Evolutionary conservation across 92 coral and sea anemone genomes (phyloP), one percentile per base, ranked within the genome.

Genomic region (Epizoanthus illoricatus): DNA sequence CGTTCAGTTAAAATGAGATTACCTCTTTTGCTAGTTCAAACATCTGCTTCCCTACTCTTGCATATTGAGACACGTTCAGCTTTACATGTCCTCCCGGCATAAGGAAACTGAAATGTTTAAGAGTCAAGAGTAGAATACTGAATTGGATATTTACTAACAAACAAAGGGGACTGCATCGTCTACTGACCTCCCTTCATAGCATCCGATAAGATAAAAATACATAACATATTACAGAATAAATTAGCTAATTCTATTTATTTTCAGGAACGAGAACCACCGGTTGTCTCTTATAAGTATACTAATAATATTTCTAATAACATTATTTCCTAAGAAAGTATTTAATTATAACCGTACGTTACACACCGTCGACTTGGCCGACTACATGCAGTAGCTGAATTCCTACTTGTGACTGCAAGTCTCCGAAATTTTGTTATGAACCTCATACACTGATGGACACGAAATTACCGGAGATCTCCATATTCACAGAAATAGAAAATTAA

Each of bases 11-110:
- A 45, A 52, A 52, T 10, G 15, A 5, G 0, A 52, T 42, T 70
- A 70, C 74, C 74, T 70, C 57, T 70, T 41, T 70, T 12, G 57
- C 74, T 43, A 70, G 28, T 23, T 75, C 80, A 28, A 56, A 75
- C 20, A 75, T 15, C 21, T 75, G 65, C 23, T 75, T 33, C 54
- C 68, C 80, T 24, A 61, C 54, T 24, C 45, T 52, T 56, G 80
- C 54, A 23, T 52, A 75, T 1, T 23, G 19, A 58, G 74, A 70
- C 24, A 21, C 74, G 23, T 70, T 70, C 33, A 70, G 40, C 33
- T 70, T 70, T 41, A 54, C 58, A 43, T 70, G 74, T 16, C 74
- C 74, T 42, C 74, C 74, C 28, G 74, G 74, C 15, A 70, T 49
- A 70, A 70, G 13, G 8, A 70, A 0, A 43, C 74, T 70, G 19